Conservation (phyloP, 2,113 vertebrate genomes). For the Sinocyclocheilus rhinocerous region DNA sequence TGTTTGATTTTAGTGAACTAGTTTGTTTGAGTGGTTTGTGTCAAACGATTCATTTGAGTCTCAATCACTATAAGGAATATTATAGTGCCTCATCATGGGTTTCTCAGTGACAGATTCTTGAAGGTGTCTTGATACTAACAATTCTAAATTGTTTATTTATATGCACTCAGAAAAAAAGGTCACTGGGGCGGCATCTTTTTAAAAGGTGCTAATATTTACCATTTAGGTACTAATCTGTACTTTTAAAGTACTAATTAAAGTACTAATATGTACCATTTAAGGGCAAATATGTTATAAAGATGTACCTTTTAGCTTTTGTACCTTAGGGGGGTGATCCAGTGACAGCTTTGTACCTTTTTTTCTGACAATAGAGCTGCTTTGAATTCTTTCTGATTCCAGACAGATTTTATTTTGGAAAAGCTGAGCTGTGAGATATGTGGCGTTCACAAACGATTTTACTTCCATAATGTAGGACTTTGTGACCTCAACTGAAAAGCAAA, state of each 20-base stretch:
- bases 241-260: no score
- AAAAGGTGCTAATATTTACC: no score
- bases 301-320: background rate
- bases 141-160: no score
- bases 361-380: background rate
- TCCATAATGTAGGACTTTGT: background rate
- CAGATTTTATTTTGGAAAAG: background rate
- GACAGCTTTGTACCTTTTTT: no score
- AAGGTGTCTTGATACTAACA: no score
- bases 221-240: no score
- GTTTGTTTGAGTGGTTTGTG: background rate
- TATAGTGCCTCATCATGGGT: background rate
- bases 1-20: background rate
- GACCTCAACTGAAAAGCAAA: background rate
- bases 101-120: background rate
- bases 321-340: no score
- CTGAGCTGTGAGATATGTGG: background rate
- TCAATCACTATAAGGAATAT: background rate
- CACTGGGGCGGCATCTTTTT: no score
- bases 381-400: background rate
- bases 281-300: background rate
- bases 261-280: background rate
- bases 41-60: background rate
- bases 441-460: background rate
- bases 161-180: no score